These are phyloP conservation scores for Heteropelma amictum DNA, from an alignment of 2,888 invertebrate species.

Conservation along the genomic window DNA sequence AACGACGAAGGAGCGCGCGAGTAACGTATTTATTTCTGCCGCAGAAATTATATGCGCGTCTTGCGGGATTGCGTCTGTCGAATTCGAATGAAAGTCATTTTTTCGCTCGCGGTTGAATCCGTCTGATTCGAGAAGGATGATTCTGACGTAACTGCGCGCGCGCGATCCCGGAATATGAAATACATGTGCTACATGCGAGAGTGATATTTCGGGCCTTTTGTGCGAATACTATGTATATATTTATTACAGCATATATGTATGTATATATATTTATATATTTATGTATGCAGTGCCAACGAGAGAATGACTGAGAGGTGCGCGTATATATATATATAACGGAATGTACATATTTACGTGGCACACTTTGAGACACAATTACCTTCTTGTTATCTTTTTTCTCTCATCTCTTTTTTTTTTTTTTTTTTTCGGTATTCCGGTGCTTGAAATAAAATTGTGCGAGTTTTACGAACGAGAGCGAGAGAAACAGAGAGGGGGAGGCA, in stretches of 20 bases:
- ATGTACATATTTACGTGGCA: no score
- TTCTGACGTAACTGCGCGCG: not conserved
- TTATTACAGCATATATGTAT: no score
- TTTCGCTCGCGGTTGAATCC: not conserved
- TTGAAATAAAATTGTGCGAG: conserved; percentile 72
- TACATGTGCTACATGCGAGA: conserved; percentile 56
- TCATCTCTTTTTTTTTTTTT: conserved; percentile 30
- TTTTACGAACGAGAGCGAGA: conserved; percentile 54
- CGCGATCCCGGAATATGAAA: not conserved
- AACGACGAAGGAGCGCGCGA: conserved; percentile 32
- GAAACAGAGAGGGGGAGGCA: not conserved
- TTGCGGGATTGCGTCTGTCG: not conserved
- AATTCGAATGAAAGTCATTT: not conserved
- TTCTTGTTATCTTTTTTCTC: not conserved
- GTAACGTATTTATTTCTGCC: conserved; percentile 6
- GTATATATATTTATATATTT: conserved; percentile 13
- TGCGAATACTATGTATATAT: no score
- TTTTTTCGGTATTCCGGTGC: conserved; percentile 60
- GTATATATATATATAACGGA: conserved; percentile 51
- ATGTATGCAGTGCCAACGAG: conserved; percentile 56
- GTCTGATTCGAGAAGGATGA: not conserved
- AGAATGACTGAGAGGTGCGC: conserved; percentile 55
- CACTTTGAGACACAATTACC: not conserved
- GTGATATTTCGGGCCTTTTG: conserved; percentile 2
- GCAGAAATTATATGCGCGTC: not conserved